Conservation (phyloP, 2,113 vertebrate species). For the Semnornis frantzii region DNA sequence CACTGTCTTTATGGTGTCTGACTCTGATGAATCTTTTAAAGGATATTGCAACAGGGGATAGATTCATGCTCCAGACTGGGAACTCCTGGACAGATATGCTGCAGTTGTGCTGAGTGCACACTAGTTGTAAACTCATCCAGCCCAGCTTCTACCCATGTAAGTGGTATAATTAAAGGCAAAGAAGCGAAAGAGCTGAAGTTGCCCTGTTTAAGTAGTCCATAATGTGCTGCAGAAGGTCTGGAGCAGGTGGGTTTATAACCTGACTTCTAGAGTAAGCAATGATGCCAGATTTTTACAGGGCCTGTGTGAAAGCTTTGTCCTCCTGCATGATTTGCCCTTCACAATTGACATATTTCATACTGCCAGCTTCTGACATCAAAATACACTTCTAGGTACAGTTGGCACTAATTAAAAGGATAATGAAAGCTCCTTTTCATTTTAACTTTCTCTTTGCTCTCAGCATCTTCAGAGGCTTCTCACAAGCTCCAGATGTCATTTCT, state of each 20-base stretch:
- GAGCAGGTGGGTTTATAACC: not conserved
- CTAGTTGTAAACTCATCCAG: not conserved
- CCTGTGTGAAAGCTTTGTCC: not conserved
- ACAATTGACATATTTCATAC: not conserved
- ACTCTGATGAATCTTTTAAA: not conserved
- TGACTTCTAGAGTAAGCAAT: not conserved
- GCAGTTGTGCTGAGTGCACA: accelerated
- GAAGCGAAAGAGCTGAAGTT: not conserved
- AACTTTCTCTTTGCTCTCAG: not conserved
- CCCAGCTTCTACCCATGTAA: not conserved
- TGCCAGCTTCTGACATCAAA: not conserved
- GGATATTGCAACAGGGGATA: not conserved
- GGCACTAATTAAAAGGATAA: not conserved
- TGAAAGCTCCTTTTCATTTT: conserved; percentile 4
- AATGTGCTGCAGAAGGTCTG: not conserved
- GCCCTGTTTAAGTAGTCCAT: not conserved
- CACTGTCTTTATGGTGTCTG: not conserved
- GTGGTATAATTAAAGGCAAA: not conserved
- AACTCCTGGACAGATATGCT: not conserved
- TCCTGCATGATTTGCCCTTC: not conserved
- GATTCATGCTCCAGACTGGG: not conserved
- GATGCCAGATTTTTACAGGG: not conserved
- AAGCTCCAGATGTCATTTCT: not conserved
- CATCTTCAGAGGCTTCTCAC: not conserved
- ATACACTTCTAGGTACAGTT: not conserved